Percentiles rank a stretch among this genome's conserved stretches.
phyloP scores from a whole-genome alignment of 2,888 invertebrate genomes.

The Teleiodes luculella region DNA sequence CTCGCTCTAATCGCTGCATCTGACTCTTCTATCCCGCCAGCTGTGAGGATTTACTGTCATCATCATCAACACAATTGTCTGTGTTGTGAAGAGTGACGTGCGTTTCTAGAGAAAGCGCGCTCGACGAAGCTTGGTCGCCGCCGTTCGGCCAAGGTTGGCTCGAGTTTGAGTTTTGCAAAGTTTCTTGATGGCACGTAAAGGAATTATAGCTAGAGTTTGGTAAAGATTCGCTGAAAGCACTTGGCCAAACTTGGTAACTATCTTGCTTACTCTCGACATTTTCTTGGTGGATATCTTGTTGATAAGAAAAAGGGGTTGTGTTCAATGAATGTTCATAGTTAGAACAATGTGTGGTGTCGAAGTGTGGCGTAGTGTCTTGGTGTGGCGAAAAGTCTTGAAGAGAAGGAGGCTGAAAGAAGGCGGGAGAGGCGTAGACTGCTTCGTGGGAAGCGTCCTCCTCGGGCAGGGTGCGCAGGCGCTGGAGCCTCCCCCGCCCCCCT shows the following conservation, averaged over 20 bases:
- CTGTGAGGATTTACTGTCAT: conserved; percentile 13
- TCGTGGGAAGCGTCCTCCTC: conserved; percentile 58
- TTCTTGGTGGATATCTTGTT: background rate
- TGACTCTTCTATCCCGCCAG: conserved; percentile 22
- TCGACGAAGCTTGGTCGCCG: background rate
- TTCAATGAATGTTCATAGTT: background rate
- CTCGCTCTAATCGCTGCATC: background rate
- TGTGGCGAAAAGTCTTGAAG: conserved; percentile 12
- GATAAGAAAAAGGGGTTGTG: no score
- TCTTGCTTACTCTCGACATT: background rate
- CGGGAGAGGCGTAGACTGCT: conserved; percentile 55
- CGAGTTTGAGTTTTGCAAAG: background rate
- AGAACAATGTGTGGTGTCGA: background rate
- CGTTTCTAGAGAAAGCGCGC: background rate
- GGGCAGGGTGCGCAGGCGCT: conserved; percentile 66
- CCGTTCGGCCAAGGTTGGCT: background rate
- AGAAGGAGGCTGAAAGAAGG: conserved; percentile 32
- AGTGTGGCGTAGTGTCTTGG: background rate
- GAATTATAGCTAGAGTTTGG: background rate
- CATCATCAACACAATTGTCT: background rate
- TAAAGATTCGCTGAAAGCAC: background rate
- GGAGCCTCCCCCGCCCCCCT: conserved; percentile 72
- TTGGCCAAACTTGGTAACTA: conserved; percentile 2
- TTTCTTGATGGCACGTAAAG: background rate
- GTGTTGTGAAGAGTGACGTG: conserved; percentile 1